Conservation (phyloP, 2,113 vertebrate genomes). For the Columba janthina region DNA sequence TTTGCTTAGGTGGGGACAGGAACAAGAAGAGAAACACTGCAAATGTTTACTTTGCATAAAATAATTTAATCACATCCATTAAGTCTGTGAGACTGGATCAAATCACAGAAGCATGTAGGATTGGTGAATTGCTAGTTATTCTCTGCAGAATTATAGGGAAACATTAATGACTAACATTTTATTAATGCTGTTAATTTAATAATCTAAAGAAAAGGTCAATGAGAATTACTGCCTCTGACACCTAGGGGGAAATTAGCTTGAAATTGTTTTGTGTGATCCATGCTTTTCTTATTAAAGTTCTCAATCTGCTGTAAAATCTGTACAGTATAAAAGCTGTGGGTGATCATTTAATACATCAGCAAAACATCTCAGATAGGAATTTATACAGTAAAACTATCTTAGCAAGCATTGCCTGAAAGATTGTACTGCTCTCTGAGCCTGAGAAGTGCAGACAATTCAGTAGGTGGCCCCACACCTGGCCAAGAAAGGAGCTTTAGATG, state of each 20-base stretch:
- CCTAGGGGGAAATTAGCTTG: not conserved
- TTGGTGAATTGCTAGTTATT: not conserved
- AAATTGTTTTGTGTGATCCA: not conserved
- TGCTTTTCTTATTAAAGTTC: not conserved
- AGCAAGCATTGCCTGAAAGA: not conserved
- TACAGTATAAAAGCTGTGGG: not conserved
- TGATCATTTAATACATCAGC: not conserved
- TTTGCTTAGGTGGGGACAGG: slow-evolving; percentile 41
- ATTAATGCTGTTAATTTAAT: not conserved
- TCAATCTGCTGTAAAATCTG: slow-evolving; percentile 6
- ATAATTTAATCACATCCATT: slow-evolving; percentile 52
- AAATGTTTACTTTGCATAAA: slow-evolving; percentile 48
- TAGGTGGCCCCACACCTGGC: not conserved
- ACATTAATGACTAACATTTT: not conserved
- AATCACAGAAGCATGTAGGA: slow-evolving; percentile 1
- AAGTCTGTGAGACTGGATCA: slow-evolving; percentile 29
- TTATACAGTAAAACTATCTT: not conserved
- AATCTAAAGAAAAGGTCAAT: not conserved
- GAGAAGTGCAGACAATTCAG: not conserved
- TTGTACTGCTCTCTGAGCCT: not conserved
- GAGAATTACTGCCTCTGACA: not conserved
- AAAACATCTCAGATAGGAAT: not conserved
- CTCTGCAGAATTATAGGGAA: not conserved
- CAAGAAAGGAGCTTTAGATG: not conserved
- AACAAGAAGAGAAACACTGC: slow-evolving; percentile 31